Evolutionary conservation across 2,888 invertebrate species (phyloP).

Genomic region (Drosophila ustulata): DNA sequence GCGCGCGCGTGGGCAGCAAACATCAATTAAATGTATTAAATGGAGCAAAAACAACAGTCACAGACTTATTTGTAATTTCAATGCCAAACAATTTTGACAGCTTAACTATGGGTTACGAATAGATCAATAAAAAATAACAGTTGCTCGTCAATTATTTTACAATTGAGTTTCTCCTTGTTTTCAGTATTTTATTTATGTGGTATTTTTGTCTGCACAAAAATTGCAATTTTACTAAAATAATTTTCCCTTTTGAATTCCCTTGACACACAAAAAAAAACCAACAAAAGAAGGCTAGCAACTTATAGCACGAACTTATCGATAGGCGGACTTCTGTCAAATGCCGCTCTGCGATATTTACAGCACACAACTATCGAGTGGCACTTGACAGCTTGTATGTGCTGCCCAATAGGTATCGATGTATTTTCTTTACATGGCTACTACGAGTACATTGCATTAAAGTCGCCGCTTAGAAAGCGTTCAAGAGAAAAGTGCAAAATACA

Average conservation of each 20-base stretch:
- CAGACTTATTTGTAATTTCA: constrained; percentile 33
- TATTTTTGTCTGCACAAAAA: background rate
- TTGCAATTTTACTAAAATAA: background rate
- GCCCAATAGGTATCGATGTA: constrained; percentile 28
- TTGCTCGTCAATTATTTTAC: background rate
- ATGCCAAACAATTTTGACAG: constrained; percentile 40
- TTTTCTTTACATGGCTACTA: constrained; percentile 33
- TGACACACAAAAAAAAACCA: no score
- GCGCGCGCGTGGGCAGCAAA: constrained; percentile 36
- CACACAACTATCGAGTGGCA: constrained; percentile 17
- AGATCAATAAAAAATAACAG: background rate
- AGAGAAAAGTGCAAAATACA: constrained; percentile 25
- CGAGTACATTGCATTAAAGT: constrained; percentile 37
- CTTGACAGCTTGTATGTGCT: constrained; percentile 1
- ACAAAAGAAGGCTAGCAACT: no score
- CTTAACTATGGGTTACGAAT: background rate
- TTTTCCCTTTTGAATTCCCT: no score
- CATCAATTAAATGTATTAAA: constrained; percentile 32
- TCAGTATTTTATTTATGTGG: background rate
- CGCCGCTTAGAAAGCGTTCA: constrained; percentile 46
- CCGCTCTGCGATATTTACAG: background rate
- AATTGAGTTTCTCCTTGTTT: background rate
- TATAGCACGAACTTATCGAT: background rate
- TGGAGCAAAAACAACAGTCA: constrained; percentile 1
- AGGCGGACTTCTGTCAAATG: background rate